Base-by-base conservation (phyloP, 2,888 invertebrate genomes). In the Clanis bilineata region DNA sequence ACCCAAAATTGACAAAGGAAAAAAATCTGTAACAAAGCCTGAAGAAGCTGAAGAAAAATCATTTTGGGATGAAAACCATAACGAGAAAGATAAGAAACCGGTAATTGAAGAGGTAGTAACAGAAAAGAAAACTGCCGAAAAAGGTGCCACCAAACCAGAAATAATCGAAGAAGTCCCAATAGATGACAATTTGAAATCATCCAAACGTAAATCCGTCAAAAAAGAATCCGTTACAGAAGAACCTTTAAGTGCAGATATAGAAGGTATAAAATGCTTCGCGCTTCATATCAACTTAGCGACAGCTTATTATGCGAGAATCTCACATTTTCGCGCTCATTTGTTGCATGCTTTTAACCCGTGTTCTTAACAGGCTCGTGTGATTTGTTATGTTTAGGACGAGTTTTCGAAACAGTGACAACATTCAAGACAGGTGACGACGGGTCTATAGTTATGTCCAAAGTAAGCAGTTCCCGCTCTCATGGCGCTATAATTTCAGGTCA, bases 401-500 rank as follows among this genome's bases (percentile, higher is more conserved):
- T 91, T 80, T 90, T 93, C 81, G 88, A 92, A 92, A 92, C 92
- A 68, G 86, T 93, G 72, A 92, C 92, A 64, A 93, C 93, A 62
- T 92, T 93, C 91, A 93, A 92, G 88, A 85, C 85, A 73, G 85
- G 83, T 68, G 86, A 80, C 66, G 85, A 88, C 74, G 92, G 93
- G 66, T 84, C 89, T 67, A 92, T 92, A 71, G 75, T 90, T 69
- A 81, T 91, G 74, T 93, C 93, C 80, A 92, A 93, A 86, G 93
- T 94, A 77, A 94, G 94, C 88, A 94, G 94, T 69, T 93, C 93
- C 70, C 92, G 90, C 69, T 93, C 93, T 66, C 94, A 94, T 74
- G 94, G 94, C 82, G 93, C 94, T 66, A 93, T 93, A 67, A 86
- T 94, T 65, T 90, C 94, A 94, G 94, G 94, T 94, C 93, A 93